Evolutionary conservation across 2,888 invertebrate species (phyloP).

Genomic region (Cantharis flavilabris): DNA sequence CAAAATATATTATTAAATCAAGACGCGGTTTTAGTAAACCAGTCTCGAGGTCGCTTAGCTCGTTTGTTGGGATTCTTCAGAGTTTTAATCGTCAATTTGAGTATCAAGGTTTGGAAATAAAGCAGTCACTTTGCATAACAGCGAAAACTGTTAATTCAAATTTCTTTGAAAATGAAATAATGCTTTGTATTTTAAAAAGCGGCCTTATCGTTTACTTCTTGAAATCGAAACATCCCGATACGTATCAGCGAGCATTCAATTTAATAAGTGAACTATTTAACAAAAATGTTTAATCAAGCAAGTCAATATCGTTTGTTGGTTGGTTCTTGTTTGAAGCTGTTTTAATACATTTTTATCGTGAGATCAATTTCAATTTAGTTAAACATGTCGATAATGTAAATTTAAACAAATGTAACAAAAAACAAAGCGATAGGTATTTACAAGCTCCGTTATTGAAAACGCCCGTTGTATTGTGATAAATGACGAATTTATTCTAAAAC

Average conservation of each 20-base stretch:
- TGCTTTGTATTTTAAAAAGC: not conserved
- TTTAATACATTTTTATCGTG: not conserved
- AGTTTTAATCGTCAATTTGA: too few species aligned
- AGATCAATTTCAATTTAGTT: constrained; percentile 2
- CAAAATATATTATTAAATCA: too few species aligned
- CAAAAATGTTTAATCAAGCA: not conserved
- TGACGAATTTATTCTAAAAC: constrained; percentile 23
- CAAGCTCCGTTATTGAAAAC: constrained; percentile 21
- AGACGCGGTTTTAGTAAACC: too few species aligned
- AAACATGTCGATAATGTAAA: constrained; percentile 7
- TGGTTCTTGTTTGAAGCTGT: not conserved
- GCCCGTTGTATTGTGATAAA: constrained; percentile 28
- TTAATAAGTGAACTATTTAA: not conserved
- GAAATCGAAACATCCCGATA: not conserved
- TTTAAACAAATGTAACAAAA: constrained; percentile 13
- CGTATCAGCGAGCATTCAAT: not conserved
- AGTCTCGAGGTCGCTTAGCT: too few species aligned
- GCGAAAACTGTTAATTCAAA: not conserved
- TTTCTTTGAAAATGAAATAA: too few species aligned
- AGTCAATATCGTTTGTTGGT: not conserved
- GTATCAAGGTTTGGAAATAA: too few species aligned
- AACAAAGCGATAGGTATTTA: not conserved
- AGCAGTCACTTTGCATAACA: too few species aligned
- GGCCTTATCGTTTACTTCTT: not conserved
- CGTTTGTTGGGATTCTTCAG: too few species aligned